Percentiles rank a stretch among this genome's conserved stretches.
Evolutionary conservation across 1,140 invertebrate genomes (phyloP).

Genomic region (Drosophila tsacasi): DNA sequence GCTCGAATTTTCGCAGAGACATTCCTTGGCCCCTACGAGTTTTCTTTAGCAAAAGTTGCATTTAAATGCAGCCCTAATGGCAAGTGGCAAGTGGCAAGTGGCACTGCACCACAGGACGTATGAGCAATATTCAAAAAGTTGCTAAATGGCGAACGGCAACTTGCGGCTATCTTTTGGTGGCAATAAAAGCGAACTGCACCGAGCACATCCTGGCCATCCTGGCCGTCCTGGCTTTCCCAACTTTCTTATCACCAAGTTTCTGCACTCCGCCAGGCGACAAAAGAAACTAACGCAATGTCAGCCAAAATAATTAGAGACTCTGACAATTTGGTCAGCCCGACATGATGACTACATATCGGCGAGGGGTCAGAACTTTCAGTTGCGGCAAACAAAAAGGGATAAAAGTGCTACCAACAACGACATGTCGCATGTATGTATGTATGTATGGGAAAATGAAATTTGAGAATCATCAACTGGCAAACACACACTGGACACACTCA

Average conservation of each 20-base stretch:
- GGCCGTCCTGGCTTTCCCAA: slow-evolving; percentile 6
- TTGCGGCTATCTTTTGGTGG: slow-evolving; percentile 47
- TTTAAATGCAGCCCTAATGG: slow-evolving; percentile 38
- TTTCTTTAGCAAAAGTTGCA: slow-evolving; percentile 30
- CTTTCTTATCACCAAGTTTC: slow-evolving; percentile 37
- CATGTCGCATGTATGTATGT: too few species aligned
- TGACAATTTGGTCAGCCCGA: slow-evolving; percentile 48
- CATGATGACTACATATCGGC: slow-evolving; percentile 24
- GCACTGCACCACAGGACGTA: slow-evolving; percentile 37
- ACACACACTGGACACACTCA: slow-evolving; percentile 19
- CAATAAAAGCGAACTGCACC: slow-evolving; percentile 42
- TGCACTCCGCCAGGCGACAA: slow-evolving; percentile 6
- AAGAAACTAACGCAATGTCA: slow-evolving; percentile 25
- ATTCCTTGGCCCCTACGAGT: not conserved
- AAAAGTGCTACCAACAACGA: not conserved
- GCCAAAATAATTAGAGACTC: slow-evolving; percentile 54
- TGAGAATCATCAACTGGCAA: slow-evolving; percentile 62
- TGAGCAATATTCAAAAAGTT: slow-evolving; percentile 45
- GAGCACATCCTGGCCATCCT: slow-evolving; percentile 6
- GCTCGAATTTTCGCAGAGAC: not conserved
- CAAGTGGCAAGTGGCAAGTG: slow-evolving; percentile 5
- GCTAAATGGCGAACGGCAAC: slow-evolving; percentile 41
- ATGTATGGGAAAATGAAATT: slow-evolving; percentile 38
- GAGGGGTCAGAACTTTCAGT: slow-evolving; percentile 11
- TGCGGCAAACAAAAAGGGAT: slow-evolving; percentile 21